These are phyloP conservation scores for Epiblema foenella DNA, from an alignment of 2,888 invertebrate genomes.

Conservation along the genomic window DNA sequence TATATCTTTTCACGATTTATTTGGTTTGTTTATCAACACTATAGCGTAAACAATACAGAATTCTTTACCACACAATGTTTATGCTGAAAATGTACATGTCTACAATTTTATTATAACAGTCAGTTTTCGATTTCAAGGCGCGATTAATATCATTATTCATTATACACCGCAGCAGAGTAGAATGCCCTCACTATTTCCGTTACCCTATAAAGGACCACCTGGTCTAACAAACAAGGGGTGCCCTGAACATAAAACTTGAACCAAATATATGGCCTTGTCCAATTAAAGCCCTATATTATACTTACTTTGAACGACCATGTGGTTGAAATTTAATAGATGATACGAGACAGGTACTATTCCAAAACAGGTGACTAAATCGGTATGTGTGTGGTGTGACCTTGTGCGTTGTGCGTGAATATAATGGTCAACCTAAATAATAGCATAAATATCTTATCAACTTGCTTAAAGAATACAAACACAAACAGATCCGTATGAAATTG, in stretches of 20 bases:
- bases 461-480: not conserved
- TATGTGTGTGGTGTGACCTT: not conserved
- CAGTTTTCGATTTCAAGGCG: not conserved
- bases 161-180: not conserved
- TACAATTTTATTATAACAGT: not conserved
- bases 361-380: not conserved
- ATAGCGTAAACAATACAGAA: not conserved
- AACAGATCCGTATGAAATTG: no score
- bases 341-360: constrained; percentile 5
- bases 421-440: not conserved
- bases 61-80: not conserved
- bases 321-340: not conserved
- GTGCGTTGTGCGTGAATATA: not conserved
- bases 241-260: constrained; percentile 1
- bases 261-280: not conserved
- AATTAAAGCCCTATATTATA: no score
- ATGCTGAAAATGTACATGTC: no score
- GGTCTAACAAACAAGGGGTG: constrained; percentile 55
- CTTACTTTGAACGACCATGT: constrained; percentile 15
- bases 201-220: constrained; percentile 56
- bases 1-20: constrained; percentile 9
- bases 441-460: not conserved
- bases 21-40: not conserved
- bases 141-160: not conserved
- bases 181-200: constrained; percentile 8